These are phyloP conservation scores for Haliclystus octoradiatus DNA, from an alignment of 30 jellyfish, hydroid and myxozoan species.

Conservation along the genomic window DNA sequence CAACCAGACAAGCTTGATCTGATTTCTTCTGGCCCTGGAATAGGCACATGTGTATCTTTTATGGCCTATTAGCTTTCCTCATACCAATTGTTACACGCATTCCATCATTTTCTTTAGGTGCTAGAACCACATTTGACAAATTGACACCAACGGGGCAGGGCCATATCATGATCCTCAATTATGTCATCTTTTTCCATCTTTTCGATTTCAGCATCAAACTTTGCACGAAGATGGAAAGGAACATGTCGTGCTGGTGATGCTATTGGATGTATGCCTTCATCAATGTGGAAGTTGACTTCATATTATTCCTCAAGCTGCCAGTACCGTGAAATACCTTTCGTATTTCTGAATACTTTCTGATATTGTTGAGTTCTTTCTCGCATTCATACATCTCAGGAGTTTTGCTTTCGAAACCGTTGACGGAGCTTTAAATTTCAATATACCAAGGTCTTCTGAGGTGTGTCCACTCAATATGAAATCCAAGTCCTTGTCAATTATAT, in stretches of 20 bases:
- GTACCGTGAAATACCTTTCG: slow-evolving; percentile 13
- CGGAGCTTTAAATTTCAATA: no score
- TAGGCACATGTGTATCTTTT: slow-evolving; percentile 18
- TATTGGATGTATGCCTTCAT: slow-evolving; percentile 4
- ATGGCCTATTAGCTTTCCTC: slow-evolving; percentile 32
- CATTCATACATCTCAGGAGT: no score
- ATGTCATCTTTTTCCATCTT: slow-evolving; percentile 31
- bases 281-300: slow-evolving; percentile 8
- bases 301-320: slow-evolving; percentile 13
- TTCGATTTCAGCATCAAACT: slow-evolving; percentile 18
- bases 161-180: slow-evolving; percentile 16
- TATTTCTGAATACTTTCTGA: no score
- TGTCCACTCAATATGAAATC: no score
- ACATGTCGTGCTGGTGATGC: slow-evolving; percentile 13
- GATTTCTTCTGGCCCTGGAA: slow-evolving; percentile 32
- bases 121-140: slow-evolving; percentile 37
- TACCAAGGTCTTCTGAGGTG: no score
- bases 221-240: slow-evolving; percentile 20
- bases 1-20: slow-evolving; percentile 30
- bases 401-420: no score
- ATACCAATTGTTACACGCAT: slow-evolving; percentile 28
- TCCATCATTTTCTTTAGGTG: slow-evolving; percentile 40
- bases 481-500: no score
- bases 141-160: slow-evolving; percentile 56
- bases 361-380: no score